Evolutionary conservation across 2,888 invertebrate genomes (phyloP).

Genomic region (Coenonympha arcania): DNA sequence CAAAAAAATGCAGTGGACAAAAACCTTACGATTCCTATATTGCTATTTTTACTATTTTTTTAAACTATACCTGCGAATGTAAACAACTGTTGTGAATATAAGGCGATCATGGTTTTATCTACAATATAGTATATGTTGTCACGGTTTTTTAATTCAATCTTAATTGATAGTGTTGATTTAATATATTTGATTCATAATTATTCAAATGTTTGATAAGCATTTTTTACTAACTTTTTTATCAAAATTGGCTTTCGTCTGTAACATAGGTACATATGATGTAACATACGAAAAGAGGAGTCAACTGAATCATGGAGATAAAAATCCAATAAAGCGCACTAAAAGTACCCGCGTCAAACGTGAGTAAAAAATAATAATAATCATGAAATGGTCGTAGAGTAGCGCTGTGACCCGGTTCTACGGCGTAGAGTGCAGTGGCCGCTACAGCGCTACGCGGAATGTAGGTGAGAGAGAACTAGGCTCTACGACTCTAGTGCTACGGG

Average conservation of each 20-base stretch:
- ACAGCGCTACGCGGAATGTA: constrained; percentile 37
- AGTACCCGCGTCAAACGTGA: constrained; percentile 16
- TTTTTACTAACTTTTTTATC: too few relatives aligned
- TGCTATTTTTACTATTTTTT: constrained; percentile 31
- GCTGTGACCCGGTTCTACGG: constrained; percentile 62
- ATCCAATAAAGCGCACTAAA: constrained; percentile 5
- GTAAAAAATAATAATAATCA: constrained; percentile 24
- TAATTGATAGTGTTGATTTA: too few relatives aligned
- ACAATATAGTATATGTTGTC: too few relatives aligned
- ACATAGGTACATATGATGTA: not conserved
- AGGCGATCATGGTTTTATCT: too few relatives aligned
- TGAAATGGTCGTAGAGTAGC: constrained; percentile 33
- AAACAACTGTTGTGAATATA: too few relatives aligned
- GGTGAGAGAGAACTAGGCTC: constrained; percentile 29
- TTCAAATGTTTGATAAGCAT: too few relatives aligned
- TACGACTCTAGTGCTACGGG: constrained; percentile 23
- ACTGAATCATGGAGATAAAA: constrained; percentile 1
- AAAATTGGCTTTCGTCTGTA: not conserved
- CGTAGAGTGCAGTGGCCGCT: constrained; percentile 66
- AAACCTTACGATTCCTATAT: constrained; percentile 58
- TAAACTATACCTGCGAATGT: constrained; percentile 14
- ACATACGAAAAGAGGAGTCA: not conserved
- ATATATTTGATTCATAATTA: too few relatives aligned
- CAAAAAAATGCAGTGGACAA: too few relatives aligned
- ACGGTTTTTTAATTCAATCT: too few relatives aligned